These are phyloP conservation scores for Semotilus atromaculatus DNA, from an alignment of 2,797 vertebrate genomes.

Conservation along the genomic window DNA sequence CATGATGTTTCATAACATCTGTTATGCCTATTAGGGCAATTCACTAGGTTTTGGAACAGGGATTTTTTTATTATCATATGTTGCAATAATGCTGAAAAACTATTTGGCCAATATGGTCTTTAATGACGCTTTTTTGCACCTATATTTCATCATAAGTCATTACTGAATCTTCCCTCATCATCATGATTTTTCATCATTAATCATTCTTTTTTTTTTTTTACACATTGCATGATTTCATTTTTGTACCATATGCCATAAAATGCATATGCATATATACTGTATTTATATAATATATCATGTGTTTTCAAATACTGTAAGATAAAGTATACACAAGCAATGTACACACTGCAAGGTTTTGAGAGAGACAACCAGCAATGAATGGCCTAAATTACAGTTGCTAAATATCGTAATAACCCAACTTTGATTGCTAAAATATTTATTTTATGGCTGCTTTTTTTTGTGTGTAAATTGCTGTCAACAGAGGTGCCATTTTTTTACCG, in stretches of 20 bases:
- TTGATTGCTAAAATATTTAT: background rate
- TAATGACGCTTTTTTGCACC: background rate
- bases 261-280: background rate
- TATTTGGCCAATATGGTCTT: background rate
- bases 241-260: constrained; percentile 4
- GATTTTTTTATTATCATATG: background rate
- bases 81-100: background rate
- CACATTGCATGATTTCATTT: background rate
- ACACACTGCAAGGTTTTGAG: background rate
- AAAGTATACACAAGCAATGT: background rate
- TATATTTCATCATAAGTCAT: background rate
- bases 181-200: background rate
- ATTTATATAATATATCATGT: background rate
- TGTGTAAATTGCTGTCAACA: background rate
- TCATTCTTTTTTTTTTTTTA: background rate
- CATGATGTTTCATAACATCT: background rate
- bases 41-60: background rate
- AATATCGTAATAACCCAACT: background rate
- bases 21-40: background rate
- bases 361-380: background rate
- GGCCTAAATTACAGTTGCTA: background rate
- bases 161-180: background rate
- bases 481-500: background rate
- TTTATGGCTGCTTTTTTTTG: background rate
- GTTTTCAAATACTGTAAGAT: background rate